A percentile compares a stretch with the other conserved stretches of the same genome.
Evolutionary conservation across 2,797 vertebrate species (phyloP).

Genomic region (Stomatorhinus walkeri): DNA sequence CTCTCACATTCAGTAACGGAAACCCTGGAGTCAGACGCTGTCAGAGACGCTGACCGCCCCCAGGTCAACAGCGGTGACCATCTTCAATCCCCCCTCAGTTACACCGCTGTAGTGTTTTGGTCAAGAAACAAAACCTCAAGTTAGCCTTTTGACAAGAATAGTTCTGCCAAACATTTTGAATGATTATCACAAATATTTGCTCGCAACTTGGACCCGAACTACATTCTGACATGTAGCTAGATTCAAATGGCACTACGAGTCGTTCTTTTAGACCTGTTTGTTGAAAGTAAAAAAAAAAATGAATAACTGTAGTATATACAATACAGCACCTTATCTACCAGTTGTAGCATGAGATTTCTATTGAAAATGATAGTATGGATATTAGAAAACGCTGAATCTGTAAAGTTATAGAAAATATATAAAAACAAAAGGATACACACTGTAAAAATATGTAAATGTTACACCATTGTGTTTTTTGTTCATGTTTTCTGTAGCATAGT

Average conservation of each 20-base stretch:
- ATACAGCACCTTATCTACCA: conserved; percentile 64
- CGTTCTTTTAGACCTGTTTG: conserved; percentile 10
- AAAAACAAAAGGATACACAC: conserved; percentile 56
- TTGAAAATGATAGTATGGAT: conserved; percentile 36
- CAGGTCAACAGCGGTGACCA: conserved; percentile 44
- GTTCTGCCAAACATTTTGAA: conserved; percentile 12
- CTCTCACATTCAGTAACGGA: conserved; percentile 16
- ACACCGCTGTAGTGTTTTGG: conserved; percentile 23
- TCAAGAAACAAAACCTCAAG: conserved; percentile 18
- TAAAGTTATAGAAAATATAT: conserved; percentile 56
- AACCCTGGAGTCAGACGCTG: neutral
- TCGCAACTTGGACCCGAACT: conserved; percentile 33
- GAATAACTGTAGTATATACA: conserved; percentile 25
- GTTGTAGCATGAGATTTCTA: conserved; percentile 61
- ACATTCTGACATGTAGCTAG: conserved; percentile 15
- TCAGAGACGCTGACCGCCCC: neutral
- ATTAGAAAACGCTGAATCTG: conserved; percentile 49
- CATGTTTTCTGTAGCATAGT: conserved; percentile 70
- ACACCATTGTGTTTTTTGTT: conserved; percentile 42
- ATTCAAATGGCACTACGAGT: conserved; percentile 26
- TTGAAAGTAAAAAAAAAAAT: neutral
- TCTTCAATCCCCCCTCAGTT: conserved; percentile 33
- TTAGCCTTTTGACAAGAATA: conserved; percentile 15
- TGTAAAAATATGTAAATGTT: conserved; percentile 77
- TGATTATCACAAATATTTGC: conserved; percentile 35